Base-by-base conservation (phyloP, 2,888 invertebrate species). In the Dryobota labecula region DNA sequence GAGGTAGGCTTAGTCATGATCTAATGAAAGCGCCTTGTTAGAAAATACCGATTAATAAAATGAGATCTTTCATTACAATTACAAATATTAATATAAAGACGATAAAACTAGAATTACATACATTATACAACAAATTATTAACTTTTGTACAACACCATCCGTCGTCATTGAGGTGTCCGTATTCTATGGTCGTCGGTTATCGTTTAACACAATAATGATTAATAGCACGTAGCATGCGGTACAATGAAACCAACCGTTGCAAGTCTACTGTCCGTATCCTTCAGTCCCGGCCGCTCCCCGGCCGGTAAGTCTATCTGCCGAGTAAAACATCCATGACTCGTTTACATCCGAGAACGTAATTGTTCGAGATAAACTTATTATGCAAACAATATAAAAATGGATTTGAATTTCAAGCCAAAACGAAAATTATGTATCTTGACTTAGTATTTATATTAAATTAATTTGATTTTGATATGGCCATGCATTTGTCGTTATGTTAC, bases 11-110 rank as follows among this genome's bases (percentile, higher is more conserved):
- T 94, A 95, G 95, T 96, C 96, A 96, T 95, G 96, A 95, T 95
- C 93, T 94, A 95, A 95, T 95, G 95, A 95, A 94, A 95, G 95
- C 95, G 95, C 95, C 96, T 95, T 95, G 96, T 96, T 95, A 96
- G 93, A 95, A 95, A 96, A 95, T 96, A 96, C 96, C 96, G 96
- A 96, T 95, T 96, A 96, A 95, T 96, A 95, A 95, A 95, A 96
- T 96, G 96, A 96, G 96, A 96, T 96, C 96, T 95, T 96, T 95
- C 95, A 96, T 96, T 96, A 95, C 93, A 96, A 94, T 95, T 96
- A 95, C 94, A 93, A 95, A 95, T 95, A 94, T 94, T 94, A 93
- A 94, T 93, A 95, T 94, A 95, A 93, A 95, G 93, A 94, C 93
- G 92, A 93, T 95, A 94, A 93, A 95, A 94, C 95, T 95, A 95